phyloP scores from a whole-genome alignment of 2,888 invertebrate species.

The Agrochola macilenta region DNA sequence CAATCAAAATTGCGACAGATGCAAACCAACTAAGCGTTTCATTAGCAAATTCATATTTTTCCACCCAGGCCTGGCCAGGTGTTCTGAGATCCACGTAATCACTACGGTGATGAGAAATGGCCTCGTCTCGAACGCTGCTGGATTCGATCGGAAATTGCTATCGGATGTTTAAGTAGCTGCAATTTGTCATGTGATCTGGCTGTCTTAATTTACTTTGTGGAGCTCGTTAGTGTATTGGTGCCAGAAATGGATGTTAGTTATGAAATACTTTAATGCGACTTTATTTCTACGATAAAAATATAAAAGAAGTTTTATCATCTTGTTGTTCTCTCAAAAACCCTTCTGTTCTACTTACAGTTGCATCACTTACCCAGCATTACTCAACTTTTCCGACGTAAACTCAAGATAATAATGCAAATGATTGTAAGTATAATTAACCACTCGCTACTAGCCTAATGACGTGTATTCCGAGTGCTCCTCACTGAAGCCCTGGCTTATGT shows the following conservation, averaged over 20 bases:
- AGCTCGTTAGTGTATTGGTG: constrained; percentile 32
- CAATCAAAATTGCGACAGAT: constrained; percentile 78
- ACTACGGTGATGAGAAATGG: constrained; percentile 73
- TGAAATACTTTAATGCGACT: not conserved
- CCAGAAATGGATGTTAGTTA: not conserved
- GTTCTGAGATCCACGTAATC: constrained; percentile 70
- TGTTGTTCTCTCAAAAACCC: not conserved
- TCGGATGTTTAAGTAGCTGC: constrained; percentile 63
- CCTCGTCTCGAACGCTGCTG: constrained; percentile 65
- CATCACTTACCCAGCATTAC: constrained; percentile 1
- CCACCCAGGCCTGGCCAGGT: constrained; percentile 70
- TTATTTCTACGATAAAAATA: not conserved
- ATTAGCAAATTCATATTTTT: constrained; percentile 81
- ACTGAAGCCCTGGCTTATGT: constrained; percentile 78
- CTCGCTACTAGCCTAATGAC: constrained; percentile 52
- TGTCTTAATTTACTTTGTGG: constrained; percentile 58
- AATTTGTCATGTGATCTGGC: constrained; percentile 64
- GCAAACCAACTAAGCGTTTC: constrained; percentile 79
- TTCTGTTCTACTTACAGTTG: not conserved
- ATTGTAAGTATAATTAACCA: constrained; percentile 60
- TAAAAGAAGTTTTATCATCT: not conserved
- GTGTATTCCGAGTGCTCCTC: constrained; percentile 67
- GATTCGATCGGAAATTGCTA: constrained; percentile 72
- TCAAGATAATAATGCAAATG: constrained; percentile 58
- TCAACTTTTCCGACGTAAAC: constrained; percentile 39